Evolutionary conservation across 92 coral and sea anemone genomes (phyloP), one percentile per base, ranked within the genome.

Genomic region (Epizoanthus rinbou): DNA sequence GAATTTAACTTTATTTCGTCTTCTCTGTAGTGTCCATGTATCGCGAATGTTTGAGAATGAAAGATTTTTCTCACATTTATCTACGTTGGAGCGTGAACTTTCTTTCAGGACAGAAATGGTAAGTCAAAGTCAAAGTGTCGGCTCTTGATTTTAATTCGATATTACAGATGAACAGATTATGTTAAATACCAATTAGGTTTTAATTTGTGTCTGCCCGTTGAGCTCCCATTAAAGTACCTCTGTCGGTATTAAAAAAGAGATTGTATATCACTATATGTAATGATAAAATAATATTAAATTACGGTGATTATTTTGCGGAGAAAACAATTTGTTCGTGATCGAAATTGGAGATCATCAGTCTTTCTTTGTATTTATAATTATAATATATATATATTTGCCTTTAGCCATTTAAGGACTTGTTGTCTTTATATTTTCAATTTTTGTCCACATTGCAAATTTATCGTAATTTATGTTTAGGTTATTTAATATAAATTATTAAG

Each of bases 51-150:
- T 97, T 86, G 99, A 97, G 82, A 97, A 94, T 60, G 99, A 97
- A 81, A 86, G 99, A 3, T 97, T 97, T 86, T 97, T 97, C 86
- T 97, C 99, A 13, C 99, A 97, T 83, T 89, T 97, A 73, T 97
- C 99, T 21, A 93, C 99, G 3, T 56, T 97, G 84, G 99, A 97
- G 81, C 89, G 99, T 69, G 99, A 97, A 64, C 88, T 97, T 64
- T 97, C 99, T 31, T 97, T 97, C 84, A 90, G 99, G 64, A 97
- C 99, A 18, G 99, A 97, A 92, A 97, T 97, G 99, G 99, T 97
- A 60, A 78, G 93, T 67, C 71, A 5, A 60, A 78, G 93, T 67
- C 71, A 5, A 19, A 28, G 14, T 2, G 23, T 14, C 54, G 28
- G 15, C 16, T 64, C 83, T 74, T 75, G 54, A 74, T 37, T 28